Conservation (phyloP, 2,113 vertebrate species). For the Platysternon megacephalum region DNA sequence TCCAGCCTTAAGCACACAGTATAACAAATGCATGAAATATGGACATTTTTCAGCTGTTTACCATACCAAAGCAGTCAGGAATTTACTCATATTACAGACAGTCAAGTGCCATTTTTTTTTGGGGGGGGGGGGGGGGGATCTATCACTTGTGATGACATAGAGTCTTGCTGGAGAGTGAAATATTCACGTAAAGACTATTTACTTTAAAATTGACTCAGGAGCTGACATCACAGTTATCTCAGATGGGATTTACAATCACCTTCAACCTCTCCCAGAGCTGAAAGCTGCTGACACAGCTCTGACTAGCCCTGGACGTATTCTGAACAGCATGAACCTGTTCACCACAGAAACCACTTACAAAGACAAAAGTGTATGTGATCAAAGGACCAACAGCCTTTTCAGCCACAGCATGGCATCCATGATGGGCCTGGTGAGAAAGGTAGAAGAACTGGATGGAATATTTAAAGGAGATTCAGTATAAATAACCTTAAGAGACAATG, state of each 20-base stretch:
- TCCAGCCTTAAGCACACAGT: not conserved
- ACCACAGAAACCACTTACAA: not conserved
- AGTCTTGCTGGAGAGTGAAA: not conserved
- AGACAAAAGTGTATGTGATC: not conserved
- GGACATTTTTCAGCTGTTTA: not conserved
- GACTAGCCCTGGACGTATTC: not conserved
- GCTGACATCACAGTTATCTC: not conserved
- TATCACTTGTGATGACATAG: not conserved
- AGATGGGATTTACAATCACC: not conserved
- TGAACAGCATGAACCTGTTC: not conserved
- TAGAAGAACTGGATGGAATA: not conserved
- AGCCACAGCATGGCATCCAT: not conserved
- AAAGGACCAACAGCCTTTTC: not conserved
- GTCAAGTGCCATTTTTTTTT: not conserved
- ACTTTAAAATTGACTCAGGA: not conserved
- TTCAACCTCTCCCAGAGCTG: not conserved
- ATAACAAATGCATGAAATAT: not conserved
- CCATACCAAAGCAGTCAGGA: not conserved
- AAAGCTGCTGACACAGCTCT: not conserved
- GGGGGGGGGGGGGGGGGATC: no score
- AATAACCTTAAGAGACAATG: no score
- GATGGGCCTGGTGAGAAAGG: not conserved
- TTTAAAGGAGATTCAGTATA: no score
- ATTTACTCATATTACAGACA: not conserved
- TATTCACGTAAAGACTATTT: not conserved